Percentiles rank a stretch among this genome's conserved stretches.
phyloP scores from a whole-genome alignment of 2,797 vertebrate species.

The Clarias platycephalus region DNA sequence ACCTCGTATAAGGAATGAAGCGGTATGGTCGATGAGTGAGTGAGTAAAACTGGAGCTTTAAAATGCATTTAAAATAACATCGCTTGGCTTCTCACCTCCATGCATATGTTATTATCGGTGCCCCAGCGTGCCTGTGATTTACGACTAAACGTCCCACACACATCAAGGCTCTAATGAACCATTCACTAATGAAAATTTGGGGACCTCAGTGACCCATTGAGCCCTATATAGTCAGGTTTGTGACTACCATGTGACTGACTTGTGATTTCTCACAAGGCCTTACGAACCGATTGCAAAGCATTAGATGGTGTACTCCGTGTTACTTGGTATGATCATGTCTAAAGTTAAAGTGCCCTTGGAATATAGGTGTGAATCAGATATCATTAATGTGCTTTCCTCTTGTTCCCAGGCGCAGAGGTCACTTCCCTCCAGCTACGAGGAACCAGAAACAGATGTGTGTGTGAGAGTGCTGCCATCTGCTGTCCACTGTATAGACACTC shows the following conservation, averaged over 20 bases:
- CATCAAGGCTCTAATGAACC: neutral
- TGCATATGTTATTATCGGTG: neutral
- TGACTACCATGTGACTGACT: neutral
- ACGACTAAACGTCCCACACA: neutral
- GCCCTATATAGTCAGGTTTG: neutral
- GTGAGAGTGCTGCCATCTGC: constrained; percentile 48
- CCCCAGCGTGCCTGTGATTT: neutral
- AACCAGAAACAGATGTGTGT: neutral
- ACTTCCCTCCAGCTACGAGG: neutral
- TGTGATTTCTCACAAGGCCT: neutral
- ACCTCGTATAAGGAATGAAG: too few relatives aligned
- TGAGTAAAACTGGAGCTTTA: neutral
- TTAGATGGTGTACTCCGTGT: too few relatives aligned
- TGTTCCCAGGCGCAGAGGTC: neutral
- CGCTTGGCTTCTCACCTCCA: neutral
- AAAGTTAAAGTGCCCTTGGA: neutral
- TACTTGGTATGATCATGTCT: neutral
- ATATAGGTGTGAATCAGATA: neutral
- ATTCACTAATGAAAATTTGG: constrained; percentile 12
- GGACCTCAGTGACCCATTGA: neutral
- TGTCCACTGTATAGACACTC: constrained; percentile 30
- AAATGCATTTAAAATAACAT: neutral
- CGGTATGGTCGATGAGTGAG: too few relatives aligned
- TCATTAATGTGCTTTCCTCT: neutral
- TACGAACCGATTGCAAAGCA: neutral